Conservation (phyloP, 2,888 invertebrate genomes). For the Aleiodes alternator region DNA sequence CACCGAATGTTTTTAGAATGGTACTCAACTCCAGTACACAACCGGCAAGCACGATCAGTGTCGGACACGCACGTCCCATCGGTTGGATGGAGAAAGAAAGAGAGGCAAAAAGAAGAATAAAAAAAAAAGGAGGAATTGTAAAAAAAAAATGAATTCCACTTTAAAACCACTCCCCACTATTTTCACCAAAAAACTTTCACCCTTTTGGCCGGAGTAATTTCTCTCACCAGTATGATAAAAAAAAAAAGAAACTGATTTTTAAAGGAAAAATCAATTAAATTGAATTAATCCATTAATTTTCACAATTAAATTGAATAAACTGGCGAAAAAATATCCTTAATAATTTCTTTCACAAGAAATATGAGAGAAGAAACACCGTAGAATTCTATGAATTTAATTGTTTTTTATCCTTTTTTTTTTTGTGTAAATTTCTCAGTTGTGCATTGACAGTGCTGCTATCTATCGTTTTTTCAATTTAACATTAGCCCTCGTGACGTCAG, state of each 20-base stretch:
- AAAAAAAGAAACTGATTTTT: conserved; percentile 44
- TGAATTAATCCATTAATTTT: no score
- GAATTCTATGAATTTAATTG: no score
- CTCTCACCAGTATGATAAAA: conserved; percentile 17
- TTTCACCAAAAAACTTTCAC: no score
- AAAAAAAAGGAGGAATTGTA: conserved; percentile 38
- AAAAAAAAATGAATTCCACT: conserved; percentile 54
- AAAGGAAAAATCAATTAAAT: background rate
- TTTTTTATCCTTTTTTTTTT: no score
- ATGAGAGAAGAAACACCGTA: no score
- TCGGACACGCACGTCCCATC: conserved; percentile 69
- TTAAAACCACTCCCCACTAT: background rate
- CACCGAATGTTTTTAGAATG: conserved; percentile 66
- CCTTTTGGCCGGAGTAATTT: background rate
- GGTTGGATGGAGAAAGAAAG: conserved; percentile 53
- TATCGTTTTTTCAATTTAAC: conserved; percentile 39
- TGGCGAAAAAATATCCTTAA: background rate
- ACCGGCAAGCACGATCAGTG: conserved; percentile 67
- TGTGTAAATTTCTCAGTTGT: background rate
- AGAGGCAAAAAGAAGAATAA: conserved; percentile 46
- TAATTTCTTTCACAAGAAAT: background rate
- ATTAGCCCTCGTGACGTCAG: conserved; percentile 69
- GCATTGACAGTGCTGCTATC: conserved; percentile 51
- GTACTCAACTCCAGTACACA: conserved; percentile 63
- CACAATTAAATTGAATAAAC: no score